These are phyloP conservation scores for Apodemia duryi DNA, from an alignment of 2,888 invertebrate genomes.

Conservation along the genomic window DNA sequence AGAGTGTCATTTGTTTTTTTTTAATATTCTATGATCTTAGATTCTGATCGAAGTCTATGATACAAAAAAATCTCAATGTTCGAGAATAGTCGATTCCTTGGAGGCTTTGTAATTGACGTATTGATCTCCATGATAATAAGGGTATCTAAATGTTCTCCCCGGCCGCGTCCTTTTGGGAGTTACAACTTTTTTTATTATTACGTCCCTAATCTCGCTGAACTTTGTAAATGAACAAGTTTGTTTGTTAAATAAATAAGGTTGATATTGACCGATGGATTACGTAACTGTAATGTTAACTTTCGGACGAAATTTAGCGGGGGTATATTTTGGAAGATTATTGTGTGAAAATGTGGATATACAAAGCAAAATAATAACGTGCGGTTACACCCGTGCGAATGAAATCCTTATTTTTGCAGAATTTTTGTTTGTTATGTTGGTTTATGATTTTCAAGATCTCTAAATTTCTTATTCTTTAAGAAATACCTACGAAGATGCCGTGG, in stretches of 20 bases:
- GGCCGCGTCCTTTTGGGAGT: neutral
- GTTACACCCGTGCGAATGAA: too few relatives aligned
- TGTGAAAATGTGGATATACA: neutral
- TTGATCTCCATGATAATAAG: neutral
- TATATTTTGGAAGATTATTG: neutral
- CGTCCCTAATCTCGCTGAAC: neutral
- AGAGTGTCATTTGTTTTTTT: neutral
- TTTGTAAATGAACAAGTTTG: neutral
- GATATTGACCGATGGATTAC: neutral
- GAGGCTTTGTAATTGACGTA: constrained; percentile 1
- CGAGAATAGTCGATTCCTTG: neutral
- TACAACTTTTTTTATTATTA: neutral
- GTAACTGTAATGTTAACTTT: neutral
- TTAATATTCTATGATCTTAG: neutral
- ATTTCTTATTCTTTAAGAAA: too few relatives aligned
- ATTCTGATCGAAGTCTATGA: neutral
- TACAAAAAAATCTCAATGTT: neutral
- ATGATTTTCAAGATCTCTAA: too few relatives aligned
- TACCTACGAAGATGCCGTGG: too few relatives aligned
- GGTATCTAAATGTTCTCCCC: neutral
- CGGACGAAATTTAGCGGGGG: too few relatives aligned
- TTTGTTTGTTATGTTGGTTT: too few relatives aligned
- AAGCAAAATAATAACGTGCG: neutral
- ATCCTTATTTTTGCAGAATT: too few relatives aligned
- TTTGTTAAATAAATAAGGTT: constrained; percentile 3